Evolutionary conservation across 2,888 invertebrate genomes (phyloP).

Genomic region (Pardosa pseudoannulata): DNA sequence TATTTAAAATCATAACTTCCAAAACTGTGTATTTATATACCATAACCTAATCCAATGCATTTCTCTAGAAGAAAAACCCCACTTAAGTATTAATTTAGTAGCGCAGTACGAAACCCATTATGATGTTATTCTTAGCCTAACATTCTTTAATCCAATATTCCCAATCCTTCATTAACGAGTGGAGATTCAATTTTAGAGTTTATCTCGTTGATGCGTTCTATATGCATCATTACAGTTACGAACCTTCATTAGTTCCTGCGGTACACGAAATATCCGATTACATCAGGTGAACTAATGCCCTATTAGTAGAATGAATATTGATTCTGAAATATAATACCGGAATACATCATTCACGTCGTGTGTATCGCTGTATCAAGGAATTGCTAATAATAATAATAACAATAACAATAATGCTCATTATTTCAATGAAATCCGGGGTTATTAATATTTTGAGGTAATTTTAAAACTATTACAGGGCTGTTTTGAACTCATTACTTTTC

Average conservation of each 20-base stretch:
- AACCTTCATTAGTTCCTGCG: constrained; percentile 65
- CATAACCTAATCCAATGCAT: too few species aligned
- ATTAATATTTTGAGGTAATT: neutral
- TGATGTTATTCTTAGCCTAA: too few species aligned
- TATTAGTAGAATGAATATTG: constrained; percentile 67
- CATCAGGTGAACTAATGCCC: constrained; percentile 67
- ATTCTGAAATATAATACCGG: constrained; percentile 31
- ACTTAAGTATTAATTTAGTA: too few species aligned
- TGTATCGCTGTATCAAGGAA: neutral
- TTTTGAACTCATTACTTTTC: too few species aligned
- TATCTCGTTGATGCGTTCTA: constrained; percentile 9
- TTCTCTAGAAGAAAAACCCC: too few species aligned
- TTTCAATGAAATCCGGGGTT: neutral
- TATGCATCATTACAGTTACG: constrained; percentile 38
- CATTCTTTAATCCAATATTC: neutral
- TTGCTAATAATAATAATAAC: neutral
- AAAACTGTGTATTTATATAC: too few species aligned
- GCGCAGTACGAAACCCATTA: too few species aligned
- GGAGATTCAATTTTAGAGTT: constrained; percentile 68
- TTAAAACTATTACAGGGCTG: neutral
- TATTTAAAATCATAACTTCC: too few species aligned
- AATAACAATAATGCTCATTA: neutral
- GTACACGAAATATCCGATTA: constrained; percentile 49
- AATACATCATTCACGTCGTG: neutral
- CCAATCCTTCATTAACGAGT: constrained; percentile 65